Conservation (phyloP, 1,140 invertebrate genomes). For the Drosophila paulistorum region DNA sequence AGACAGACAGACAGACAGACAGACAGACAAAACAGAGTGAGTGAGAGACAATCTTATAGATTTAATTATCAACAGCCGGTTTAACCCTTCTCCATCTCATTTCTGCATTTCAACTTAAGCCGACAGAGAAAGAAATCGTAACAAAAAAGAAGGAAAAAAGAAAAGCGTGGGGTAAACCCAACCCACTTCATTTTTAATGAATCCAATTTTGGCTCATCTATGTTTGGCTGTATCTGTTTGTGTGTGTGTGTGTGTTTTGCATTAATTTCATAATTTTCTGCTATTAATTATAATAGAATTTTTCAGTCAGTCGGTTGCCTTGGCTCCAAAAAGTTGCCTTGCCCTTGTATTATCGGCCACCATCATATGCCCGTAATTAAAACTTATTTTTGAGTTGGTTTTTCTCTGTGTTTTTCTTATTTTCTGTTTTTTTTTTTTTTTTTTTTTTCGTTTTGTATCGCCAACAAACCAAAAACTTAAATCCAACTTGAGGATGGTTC, state of each 20-base stretch:
- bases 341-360: constrained; percentile 66
- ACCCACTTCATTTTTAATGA: constrained; percentile 81
- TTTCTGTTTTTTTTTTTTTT: neutral
- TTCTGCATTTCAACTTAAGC: constrained; percentile 26
- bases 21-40: neutral
- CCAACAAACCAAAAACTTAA: constrained; percentile 79
- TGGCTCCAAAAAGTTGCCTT: constrained; percentile 66
- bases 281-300: constrained; percentile 82
- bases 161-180: neutral
- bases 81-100: constrained; percentile 9
- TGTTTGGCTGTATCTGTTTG: constrained; percentile 41
- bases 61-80: constrained; percentile 8
- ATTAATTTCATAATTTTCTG: constrained; percentile 81
- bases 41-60: constrained; percentile 7
- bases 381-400: constrained; percentile 72
- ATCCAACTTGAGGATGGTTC: constrained; percentile 29
- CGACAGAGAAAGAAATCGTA: constrained; percentile 2
- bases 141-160: neutral
- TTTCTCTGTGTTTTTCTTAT: neutral
- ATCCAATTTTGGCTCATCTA: constrained; percentile 64
- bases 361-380: constrained; percentile 81
- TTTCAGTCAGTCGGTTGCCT: constrained; percentile 78
- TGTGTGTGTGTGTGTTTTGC: constrained; percentile 57
- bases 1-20: neutral
- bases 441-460: constrained; percentile 53